Evolutionary conservation across 1,140 invertebrate species (phyloP), one percentile per base, ranked within the genome.

Genomic region (Drosophila athabasca): DNA sequence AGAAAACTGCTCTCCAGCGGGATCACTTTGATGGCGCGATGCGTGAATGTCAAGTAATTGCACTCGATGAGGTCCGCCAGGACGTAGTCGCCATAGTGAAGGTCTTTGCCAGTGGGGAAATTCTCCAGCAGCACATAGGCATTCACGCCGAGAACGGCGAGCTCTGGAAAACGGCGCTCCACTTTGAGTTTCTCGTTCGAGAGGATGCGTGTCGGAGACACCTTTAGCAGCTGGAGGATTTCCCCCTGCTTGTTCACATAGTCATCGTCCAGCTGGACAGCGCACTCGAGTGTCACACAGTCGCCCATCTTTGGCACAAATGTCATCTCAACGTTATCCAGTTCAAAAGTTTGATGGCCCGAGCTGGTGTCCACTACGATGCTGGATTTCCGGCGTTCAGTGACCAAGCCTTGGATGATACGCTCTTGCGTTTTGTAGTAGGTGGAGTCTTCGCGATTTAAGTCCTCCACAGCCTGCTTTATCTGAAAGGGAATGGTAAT

Each of bases 341-440:
- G 83, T 64, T 92, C 91, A 52, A 95, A 91, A 44, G 77, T 90
- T 13, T 94, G 72, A 46, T 93, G 91, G 59, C 91, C 91, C 13
- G 93, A 93, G 39, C 93, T 93, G 0, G 94, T 91, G 53, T 92
- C 92, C 6, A 94, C 92, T 13, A 90, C 66, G 49, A 91, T 77
- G 11, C 54, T n/a, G 11, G 94, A 90, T 3, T 92, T 92, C 6
- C 92, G 68, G 41, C 94, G 92, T 46, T 80, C 75, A 4, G 77
- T 88, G 17, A 95, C 94, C 79, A 93, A 92, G 0, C 93, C 94
- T 17, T 94, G 74, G 24, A 94, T 80, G 26, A 90, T 91, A 71
- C 93, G 93, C 46, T 92, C 85, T 54, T 93, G 91, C 2, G 92
- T 90, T 39, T 93, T 81, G 67, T 92, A 93, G 39, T 70, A 90